Evolutionary conservation across 2,113 vertebrate species (phyloP), one percentile per base, ranked within the genome.

Genomic region (Eleginops maclovinus): DNA sequence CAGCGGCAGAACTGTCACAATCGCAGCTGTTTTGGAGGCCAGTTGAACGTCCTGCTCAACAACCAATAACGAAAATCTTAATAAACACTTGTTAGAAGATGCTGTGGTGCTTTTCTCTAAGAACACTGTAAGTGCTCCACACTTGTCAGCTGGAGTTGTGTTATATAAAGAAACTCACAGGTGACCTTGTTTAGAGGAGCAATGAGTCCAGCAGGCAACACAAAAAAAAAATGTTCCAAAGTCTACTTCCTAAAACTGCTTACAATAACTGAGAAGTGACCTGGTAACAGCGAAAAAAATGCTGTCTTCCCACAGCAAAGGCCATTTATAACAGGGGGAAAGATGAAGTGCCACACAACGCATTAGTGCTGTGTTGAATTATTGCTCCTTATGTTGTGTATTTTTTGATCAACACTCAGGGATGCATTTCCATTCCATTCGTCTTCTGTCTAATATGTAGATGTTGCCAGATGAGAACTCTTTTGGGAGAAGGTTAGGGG

Each of bases 131-230:
- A 31, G 79, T 82, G 81, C 77, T 69, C 66, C 21, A 75, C 72
- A 21, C 88, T 66, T 80, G 88, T 90, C 85, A 87, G 72, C 70
- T 58, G 55, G 46, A 76, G 66, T 59, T 50, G 78, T 62, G 65
- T 84, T 88, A 66, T 55, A 77, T 74, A 70, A 77, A 84, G 69
- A 46, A 50, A 70, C 77, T 43, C 71, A 65, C 69, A 74, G 79
- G 63, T 80, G 81, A 89, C 88, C 87, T 86, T 85, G 69, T 86
- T 90, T 86, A 72, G 62, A 82, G 81, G 40, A 76, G 62, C 65
- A 81, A 51, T 31, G 41, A 61, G 63, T 44, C 63, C 50, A 36
- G 49, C 12, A 61, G 66, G 50, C 43, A 61, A n/a, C n/a, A n/a
- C n/a, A n/a, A n/a, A n/a, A 62, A 84, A 75, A 8, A 36, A 75